Evolutionary conservation across 92 coral and sea anemone species (phyloP).

Genomic region (Hydrozoanthus gracilis): DNA sequence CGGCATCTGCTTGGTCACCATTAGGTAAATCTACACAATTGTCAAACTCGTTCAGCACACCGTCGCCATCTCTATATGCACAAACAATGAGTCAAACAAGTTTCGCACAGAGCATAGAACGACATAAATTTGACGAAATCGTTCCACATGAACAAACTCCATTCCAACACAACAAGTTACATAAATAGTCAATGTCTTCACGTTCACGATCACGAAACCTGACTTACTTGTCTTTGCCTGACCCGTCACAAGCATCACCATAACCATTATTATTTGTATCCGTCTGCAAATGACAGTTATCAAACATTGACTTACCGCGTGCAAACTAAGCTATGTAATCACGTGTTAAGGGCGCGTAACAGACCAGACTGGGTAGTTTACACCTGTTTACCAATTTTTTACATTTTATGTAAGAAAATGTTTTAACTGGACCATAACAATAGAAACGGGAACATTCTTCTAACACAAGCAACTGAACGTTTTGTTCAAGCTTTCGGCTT

Average conservation of each 20-base stretch:
- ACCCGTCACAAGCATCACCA: conserved; percentile 88
- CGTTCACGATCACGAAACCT: not conserved
- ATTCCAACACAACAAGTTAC: no score
- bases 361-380: no score
- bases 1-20: conserved; percentile 96
- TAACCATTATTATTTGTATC: conserved; percentile 87
- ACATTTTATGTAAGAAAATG: no score
- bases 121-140: no score
- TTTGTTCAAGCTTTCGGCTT: no score
- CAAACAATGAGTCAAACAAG: not conserved
- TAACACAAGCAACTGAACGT: no score
- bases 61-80: conserved; percentile 85
- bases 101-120: not conserved
- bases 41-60: conserved; percentile 81
- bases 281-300: conserved; percentile 39
- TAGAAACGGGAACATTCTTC: no score
- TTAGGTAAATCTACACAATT: conserved; percentile 95
- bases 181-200: no score
- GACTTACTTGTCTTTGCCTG: conserved; percentile 80
- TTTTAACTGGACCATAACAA: no score
- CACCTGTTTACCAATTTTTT: no score
- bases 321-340: not conserved
- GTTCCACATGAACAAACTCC: no score
- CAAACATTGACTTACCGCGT: no score
- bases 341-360: not conserved